A percentile compares a stretch with the other conserved stretches of the same genome.
Evolutionary conservation across 1,140 invertebrate genomes (phyloP).

Genomic region (Rhopalosiphum padi): DNA sequence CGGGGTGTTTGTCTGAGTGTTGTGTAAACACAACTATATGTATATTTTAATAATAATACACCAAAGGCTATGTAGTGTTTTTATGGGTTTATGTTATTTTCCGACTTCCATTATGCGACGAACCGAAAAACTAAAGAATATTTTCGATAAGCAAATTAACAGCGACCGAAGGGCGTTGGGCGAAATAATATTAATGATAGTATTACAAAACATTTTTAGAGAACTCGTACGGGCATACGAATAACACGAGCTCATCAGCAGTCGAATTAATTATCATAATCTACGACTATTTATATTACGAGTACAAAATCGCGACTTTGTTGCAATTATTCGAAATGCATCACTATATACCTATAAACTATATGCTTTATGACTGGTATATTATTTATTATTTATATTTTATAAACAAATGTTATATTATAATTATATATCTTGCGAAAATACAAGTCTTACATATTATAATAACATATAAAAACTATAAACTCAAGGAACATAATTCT

Average conservation of each 20-base stretch:
- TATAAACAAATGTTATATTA: neutral
- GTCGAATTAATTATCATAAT: neutral
- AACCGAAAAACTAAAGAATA: constrained; percentile 3
- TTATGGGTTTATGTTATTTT: neutral
- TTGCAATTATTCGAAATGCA: neutral
- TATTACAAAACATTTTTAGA: neutral
- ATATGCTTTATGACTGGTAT: neutral
- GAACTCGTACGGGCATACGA: neutral
- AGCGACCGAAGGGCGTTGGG: neutral
- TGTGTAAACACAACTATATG: neutral
- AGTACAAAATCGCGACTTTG: neutral
- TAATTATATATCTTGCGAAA: neutral
- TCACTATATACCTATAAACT: neutral
- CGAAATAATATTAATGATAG: neutral
- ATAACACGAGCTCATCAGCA: neutral
- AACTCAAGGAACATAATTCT: neutral
- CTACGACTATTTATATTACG: neutral
- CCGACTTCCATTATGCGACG: neutral
- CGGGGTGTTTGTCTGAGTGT: neutral
- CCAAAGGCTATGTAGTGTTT: neutral
- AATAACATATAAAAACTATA: neutral
- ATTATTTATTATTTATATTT: neutral
- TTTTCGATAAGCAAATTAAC: constrained; percentile 30
- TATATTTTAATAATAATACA: constrained; percentile 29
- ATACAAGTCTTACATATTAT: neutral